phyloP scores from a whole-genome alignment of 2,113 vertebrate genomes.

The Myrmecophaga tridactyla region DNA sequence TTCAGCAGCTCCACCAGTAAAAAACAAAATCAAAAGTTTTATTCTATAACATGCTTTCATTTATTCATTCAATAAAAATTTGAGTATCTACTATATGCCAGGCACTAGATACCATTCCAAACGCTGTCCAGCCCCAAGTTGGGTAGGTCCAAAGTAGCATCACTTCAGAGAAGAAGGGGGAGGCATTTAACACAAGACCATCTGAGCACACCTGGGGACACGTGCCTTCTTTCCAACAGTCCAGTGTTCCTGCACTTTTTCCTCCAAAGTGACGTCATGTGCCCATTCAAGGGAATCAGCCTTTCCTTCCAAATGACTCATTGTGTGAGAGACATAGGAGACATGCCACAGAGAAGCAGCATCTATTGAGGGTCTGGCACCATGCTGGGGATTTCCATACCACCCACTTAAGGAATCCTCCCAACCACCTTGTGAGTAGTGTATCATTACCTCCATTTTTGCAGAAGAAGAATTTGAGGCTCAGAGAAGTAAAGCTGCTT shows the following conservation, averaged over 20 bases:
- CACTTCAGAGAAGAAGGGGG: neutral
- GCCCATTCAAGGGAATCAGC: neutral
- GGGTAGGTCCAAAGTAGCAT: neutral
- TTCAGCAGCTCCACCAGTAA: neutral
- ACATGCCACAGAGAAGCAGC: neutral
- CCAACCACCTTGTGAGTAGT: neutral
- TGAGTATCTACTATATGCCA: neutral
- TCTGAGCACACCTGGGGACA: neutral
- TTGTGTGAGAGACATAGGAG: neutral
- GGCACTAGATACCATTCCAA: neutral
- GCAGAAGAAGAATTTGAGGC: neutral
- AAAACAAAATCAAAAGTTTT: neutral
- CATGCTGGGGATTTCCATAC: neutral
- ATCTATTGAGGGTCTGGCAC: neutral
- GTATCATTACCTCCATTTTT: neutral
- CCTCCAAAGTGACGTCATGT: fast-evolving
- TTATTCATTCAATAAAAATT: neutral
- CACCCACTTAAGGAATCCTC: neutral
- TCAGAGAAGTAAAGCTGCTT: neutral
- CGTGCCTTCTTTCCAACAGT: neutral
- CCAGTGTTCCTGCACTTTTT: neutral
- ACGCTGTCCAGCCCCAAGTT: neutral
- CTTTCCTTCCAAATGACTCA: neutral
- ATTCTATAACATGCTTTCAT: neutral
- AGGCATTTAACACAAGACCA: fast-evolving